phyloP scores from a whole-genome alignment of 2,113 vertebrate genomes.

The Electrona antarctica region DNA sequence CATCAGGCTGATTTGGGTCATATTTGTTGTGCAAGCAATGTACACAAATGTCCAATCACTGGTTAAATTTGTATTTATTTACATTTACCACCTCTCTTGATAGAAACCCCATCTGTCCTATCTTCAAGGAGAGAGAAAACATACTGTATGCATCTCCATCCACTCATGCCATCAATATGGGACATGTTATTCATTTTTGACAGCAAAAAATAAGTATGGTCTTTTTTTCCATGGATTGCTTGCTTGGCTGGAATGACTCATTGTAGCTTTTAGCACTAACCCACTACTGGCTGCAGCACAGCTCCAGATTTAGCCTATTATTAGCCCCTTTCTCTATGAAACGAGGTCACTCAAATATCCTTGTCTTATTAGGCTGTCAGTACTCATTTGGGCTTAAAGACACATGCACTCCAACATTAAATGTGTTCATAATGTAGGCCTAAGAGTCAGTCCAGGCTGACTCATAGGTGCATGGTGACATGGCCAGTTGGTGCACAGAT shows the following conservation, averaged over 20 bases:
- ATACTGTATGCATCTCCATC: slow-evolving; percentile 19
- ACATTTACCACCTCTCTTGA: no score
- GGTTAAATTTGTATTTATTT: no score
- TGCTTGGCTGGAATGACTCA: slow-evolving; percentile 57
- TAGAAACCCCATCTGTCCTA: not conserved
- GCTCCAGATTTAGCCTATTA: slow-evolving; percentile 76
- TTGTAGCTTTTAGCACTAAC: slow-evolving; percentile 55
- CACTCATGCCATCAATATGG: slow-evolving; percentile 20
- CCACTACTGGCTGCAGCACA: slow-evolving; percentile 62
- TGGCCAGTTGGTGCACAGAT: no score
- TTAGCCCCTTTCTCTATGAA: slow-evolving; percentile 74
- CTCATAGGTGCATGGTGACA: no score
- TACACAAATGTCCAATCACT: no score
- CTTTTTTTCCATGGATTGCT: slow-evolving; percentile 47
- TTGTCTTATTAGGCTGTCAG: slow-evolving; percentile 70
- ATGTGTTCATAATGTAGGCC: slow-evolving; percentile 7
- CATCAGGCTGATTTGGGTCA: no score
- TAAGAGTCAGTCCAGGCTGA: no score
- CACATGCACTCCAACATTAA: slow-evolving; percentile 43
- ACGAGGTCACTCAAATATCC: slow-evolving; percentile 75
- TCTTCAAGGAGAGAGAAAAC: slow-evolving; percentile 35
- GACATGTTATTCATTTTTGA: slow-evolving; percentile 36
- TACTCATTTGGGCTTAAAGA: slow-evolving; percentile 64
- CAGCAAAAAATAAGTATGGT: slow-evolving; percentile 33
- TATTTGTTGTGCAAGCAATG: no score